These are phyloP conservation scores for Boloria selene DNA, from an alignment of 2,888 invertebrate species.

Conservation along the genomic window DNA sequence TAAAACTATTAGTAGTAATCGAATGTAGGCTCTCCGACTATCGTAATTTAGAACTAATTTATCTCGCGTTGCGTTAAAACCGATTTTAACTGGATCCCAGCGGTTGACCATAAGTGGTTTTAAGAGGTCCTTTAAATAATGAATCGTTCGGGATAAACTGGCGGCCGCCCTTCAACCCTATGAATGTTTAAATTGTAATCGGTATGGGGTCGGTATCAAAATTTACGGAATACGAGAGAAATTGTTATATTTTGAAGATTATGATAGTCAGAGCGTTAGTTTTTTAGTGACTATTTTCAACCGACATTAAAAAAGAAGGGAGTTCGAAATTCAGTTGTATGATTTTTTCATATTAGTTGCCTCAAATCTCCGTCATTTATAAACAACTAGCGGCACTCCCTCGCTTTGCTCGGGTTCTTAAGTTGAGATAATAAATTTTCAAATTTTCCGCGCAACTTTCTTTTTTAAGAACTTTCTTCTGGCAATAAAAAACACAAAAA, in stretches of 20 bases:
- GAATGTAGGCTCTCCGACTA: not conserved
- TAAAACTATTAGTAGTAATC: not conserved
- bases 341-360: too few relatives aligned
- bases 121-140: slow-evolving; percentile 25
- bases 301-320: too few relatives aligned
- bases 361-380: too few relatives aligned
- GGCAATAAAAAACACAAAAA: too few relatives aligned
- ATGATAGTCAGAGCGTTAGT: not conserved
- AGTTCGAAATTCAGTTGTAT: too few relatives aligned
- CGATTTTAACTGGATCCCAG: slow-evolving; percentile 14
- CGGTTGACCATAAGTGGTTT: slow-evolving; percentile 25
- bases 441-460: too few relatives aligned
- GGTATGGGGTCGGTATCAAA: slow-evolving; percentile 15
- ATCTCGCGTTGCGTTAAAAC: slow-evolving; percentile 5
- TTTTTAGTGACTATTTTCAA: not conserved
- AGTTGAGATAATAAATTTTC: too few relatives aligned
- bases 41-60: slow-evolving; percentile 18
- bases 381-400: too few relatives aligned
- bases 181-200: slow-evolving; percentile 28
- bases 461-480: too few relatives aligned
- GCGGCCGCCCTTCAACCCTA: slow-evolving; percentile 15
- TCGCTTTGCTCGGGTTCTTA: too few relatives aligned
- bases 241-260: not conserved
- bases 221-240: slow-evolving; percentile 6
- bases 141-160: slow-evolving; percentile 22